A percentile compares a stretch with the other conserved stretches of the same genome.
phyloP scores from a whole-genome alignment of 2,888 invertebrate genomes.

The Escarpia spicata region DNA sequence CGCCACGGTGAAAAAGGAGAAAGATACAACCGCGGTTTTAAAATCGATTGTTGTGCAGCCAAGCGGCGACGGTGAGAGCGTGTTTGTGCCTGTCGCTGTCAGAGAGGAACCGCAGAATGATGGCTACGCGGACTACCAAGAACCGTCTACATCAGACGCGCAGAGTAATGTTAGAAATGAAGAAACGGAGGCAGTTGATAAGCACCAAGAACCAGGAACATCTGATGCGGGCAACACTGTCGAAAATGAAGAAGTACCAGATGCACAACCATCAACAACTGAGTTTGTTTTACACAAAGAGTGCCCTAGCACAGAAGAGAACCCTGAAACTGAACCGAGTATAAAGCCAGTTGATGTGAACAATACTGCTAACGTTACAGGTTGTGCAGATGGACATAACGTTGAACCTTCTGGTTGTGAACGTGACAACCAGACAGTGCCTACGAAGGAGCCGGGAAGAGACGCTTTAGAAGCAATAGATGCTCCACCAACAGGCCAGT shows the following conservation, averaged over 20 bases:
- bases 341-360: neutral
- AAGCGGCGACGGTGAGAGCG: neutral
- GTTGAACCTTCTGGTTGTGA: neutral
- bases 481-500: too few relatives aligned
- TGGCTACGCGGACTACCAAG: too few relatives aligned
- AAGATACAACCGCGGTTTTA: neutral
- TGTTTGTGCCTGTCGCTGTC: neutral
- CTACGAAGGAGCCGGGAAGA: neutral
- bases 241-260: neutral
- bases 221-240: neutral
- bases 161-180: too few relatives aligned
- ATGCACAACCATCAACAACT: neutral
- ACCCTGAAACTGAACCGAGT: neutral
- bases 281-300: neutral
- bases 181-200: neutral
- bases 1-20: neutral
- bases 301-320: neutral
- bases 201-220: neutral
- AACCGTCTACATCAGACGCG: too few relatives aligned
- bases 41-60: neutral
- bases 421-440: neutral
- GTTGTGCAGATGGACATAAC: neutral
- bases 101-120: neutral
- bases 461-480: neutral
- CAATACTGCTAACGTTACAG: neutral